These are phyloP conservation scores for Brachyhypopomus gauderio DNA, from an alignment of 2,113 vertebrate genomes.

Conservation along the genomic window DNA sequence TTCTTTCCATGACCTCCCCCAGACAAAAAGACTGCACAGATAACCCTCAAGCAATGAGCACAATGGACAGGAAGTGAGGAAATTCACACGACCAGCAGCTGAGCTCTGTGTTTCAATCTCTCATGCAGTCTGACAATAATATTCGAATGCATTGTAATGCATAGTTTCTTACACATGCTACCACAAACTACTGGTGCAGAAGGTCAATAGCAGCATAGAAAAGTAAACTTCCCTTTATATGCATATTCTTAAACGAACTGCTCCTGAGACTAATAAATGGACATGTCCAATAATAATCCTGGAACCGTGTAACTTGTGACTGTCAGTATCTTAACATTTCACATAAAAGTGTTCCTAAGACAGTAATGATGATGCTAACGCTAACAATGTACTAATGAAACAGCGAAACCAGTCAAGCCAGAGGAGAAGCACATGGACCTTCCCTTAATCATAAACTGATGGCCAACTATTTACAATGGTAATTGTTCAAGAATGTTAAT, in stretches of 20 bases:
- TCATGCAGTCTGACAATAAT: slow-evolving; percentile 11
- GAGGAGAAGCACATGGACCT: too few relatives aligned
- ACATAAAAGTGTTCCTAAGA: neutral
- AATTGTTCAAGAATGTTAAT: too few relatives aligned
- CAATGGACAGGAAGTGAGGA: slow-evolving; percentile 19
- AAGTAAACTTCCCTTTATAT: too few relatives aligned
- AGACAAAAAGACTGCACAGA: slow-evolving; percentile 8
- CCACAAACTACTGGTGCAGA: neutral
- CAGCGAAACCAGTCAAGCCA: too few relatives aligned
- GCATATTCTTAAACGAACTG: neutral
- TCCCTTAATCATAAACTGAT: too few relatives aligned
- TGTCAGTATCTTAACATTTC: neutral
- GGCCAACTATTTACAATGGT: too few relatives aligned
- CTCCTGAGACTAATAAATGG: neutral
- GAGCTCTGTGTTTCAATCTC: slow-evolving; percentile 10
- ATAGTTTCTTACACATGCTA: neutral
- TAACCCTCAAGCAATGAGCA: slow-evolving; percentile 10
- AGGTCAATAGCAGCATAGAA: too few relatives aligned
- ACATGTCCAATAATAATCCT: too few relatives aligned
- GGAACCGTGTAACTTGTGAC: neutral
- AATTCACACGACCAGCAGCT: neutral
- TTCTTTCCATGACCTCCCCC: slow-evolving; percentile 1
- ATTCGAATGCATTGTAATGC: neutral
- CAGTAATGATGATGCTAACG: too few relatives aligned
- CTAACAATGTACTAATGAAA: too few relatives aligned